Conservation (phyloP, 92 coral and sea anemone genomes). For the Zoanthus sansibaricus region DNA sequence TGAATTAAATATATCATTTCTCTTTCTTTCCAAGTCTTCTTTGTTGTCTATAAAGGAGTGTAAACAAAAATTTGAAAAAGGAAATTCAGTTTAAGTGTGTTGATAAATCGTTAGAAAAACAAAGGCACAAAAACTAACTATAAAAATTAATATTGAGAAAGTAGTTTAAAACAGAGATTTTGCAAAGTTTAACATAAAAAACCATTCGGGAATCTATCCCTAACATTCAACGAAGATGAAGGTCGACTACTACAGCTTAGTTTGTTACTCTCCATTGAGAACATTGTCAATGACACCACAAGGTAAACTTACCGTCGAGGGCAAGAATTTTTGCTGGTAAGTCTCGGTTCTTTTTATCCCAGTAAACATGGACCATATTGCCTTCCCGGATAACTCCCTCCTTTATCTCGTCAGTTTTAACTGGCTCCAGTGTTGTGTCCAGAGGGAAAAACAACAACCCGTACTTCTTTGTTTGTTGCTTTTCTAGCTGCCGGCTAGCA, state of each 20-base stretch:
- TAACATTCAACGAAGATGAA: not conserved
- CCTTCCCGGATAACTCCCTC: constrained; percentile 10
- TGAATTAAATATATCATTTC: not conserved
- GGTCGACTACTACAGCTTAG: not conserved
- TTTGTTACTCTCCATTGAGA: no score
- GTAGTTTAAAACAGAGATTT: not conserved
- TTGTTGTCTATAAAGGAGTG: not conserved
- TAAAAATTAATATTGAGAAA: no score
- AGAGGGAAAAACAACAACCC: constrained; percentile 30
- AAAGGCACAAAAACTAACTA: no score
- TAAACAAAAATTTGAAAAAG: not conserved
- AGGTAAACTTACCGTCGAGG: constrained; percentile 19
- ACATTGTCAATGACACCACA: no score
- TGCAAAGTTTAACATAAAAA: not conserved
- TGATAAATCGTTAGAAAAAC: not conserved
- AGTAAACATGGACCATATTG: constrained; percentile 25
- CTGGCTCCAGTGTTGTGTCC: constrained; percentile 9
- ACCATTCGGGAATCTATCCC: not conserved
- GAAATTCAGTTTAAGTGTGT: not conserved
- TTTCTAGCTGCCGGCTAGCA: constrained; percentile 2
- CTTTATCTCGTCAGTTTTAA: not conserved
- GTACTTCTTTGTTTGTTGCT: constrained; percentile 14
- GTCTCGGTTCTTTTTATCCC: constrained; percentile 11
- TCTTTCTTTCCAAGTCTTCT: constrained; percentile 8
- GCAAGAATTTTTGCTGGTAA: constrained; percentile 7